Evolutionary conservation across 2,113 vertebrate species (phyloP), one percentile per base, ranked within the genome.

Genomic region (Sylvietta virens): DNA sequence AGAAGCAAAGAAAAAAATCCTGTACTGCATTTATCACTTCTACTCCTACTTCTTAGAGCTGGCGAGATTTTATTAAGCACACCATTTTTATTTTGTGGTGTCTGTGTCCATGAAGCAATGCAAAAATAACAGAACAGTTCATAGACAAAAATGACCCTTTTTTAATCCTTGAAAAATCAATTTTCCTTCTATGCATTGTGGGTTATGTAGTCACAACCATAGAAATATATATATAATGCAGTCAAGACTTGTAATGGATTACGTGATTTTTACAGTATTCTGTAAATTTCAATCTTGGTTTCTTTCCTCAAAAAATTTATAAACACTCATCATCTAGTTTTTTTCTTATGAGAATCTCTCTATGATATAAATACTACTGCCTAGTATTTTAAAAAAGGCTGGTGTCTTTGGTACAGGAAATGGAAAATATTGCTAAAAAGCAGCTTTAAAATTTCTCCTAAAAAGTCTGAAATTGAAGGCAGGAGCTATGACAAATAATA

Each of bases 171-270:
- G 42, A 76, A 85, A 81, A 61, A 6, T 54, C 1, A 4, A 70
- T 70, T 44, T 78, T 92, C 17, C 23, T 89, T 14, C 61, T 58
- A 7, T 66, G 53, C 6, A 2, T 67, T 79, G 26, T 51, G 27
- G 30, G 4, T 67, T 82, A 56, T 35, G 11, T 57, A 81, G 76
- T 87, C 51, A 31, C 40, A 81, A 37, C 50, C 37, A 18, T 1
- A 90, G n/a, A 76, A 87, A 94, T n/a, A n/a, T n/a, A n/a, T n/a
- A n/a, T n/a, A n/a, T 88, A 76, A 22, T 85, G 28, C 37, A 56
- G 7, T 85, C 73, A 85, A 80, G 62, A 17, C 45, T 81, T 74
- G 17, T 85, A 37, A 53, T 51, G 50, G 24, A 66, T 76, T 82
- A 51, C 15, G 16, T 30, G 6, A 86, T 62, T 93, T 91, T 92